These are phyloP conservation scores for Pachypsylla venusta DNA, from an alignment of 1,140 invertebrate genomes.

Conservation along the genomic window DNA sequence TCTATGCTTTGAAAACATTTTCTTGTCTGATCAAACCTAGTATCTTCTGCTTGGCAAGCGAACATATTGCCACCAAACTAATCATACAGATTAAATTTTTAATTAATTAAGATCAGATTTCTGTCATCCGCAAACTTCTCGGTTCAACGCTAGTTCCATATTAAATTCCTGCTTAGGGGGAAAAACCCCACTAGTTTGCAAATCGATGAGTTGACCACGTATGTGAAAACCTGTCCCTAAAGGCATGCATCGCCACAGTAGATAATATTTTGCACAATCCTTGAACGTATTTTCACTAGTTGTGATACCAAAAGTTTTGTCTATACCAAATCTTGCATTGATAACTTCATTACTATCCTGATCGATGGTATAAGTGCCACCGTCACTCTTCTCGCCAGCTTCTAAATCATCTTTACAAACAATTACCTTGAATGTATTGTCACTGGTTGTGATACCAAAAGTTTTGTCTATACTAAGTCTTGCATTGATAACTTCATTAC, in stretches of 20 bases:
- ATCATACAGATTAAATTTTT: too few species aligned
- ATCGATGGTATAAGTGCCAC: conserved; percentile 77
- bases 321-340: conserved; percentile 72
- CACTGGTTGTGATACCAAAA: conserved; percentile 42
- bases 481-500: conserved; percentile 70
- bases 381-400: conserved; percentile 42
- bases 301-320: conserved; percentile 49
- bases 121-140: too few species aligned
- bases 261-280: not conserved
- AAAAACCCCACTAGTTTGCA: too few species aligned
- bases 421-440: conserved; percentile 32
- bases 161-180: too few species aligned
- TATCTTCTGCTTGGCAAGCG: too few species aligned
- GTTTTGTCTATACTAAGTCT: conserved; percentile 69
- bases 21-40: too few species aligned
- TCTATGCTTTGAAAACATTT: too few species aligned
- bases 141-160: too few species aligned
- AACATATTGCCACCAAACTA: too few species aligned
- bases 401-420: conserved; percentile 17
- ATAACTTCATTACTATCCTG: conserved; percentile 71
- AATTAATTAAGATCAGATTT: too few species aligned
- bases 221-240: too few species aligned
- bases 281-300: conserved; percentile 12
- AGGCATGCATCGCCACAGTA: not conserved
- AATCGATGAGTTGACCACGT: too few species aligned